Conservation (phyloP, 2,888 invertebrate species). For the Melikaiella ostensackeni region DNA sequence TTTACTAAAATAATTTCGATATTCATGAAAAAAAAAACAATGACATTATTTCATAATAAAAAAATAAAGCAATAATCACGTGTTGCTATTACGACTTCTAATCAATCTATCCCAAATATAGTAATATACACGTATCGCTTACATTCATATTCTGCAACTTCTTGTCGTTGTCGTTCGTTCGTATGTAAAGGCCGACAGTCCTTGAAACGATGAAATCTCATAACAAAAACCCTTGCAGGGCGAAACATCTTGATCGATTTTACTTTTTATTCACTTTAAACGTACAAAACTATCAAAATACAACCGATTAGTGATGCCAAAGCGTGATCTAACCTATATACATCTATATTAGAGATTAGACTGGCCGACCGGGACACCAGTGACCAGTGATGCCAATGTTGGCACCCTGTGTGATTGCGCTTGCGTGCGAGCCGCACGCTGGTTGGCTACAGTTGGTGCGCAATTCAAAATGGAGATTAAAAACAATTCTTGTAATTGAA, state of each 20-base stretch:
- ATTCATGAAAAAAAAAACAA: not conserved
- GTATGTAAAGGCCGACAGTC: constrained; percentile 60
- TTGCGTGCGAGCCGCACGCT: too few species aligned
- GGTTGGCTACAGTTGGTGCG: too few species aligned
- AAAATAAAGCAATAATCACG: constrained; percentile 41
- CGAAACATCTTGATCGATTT: constrained; percentile 66
- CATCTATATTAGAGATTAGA: too few species aligned
- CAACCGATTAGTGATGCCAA: not conserved
- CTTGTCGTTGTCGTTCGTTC: constrained; percentile 60
- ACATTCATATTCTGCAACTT: constrained; percentile 69
- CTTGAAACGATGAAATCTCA: constrained; percentile 60
- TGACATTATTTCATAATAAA: not conserved
- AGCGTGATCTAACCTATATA: not conserved
- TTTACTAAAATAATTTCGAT: not conserved
- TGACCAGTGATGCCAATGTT: too few species aligned
- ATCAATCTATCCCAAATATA: constrained; percentile 28
- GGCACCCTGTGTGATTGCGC: too few species aligned
- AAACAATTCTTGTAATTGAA: too few species aligned
- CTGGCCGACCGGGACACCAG: not conserved
- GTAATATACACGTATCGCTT: constrained; percentile 46
- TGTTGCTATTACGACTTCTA: not conserved
- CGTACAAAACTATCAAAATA: not conserved
- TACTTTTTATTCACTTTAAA: not conserved
- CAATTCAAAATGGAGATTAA: too few species aligned
- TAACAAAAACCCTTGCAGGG: constrained; percentile 61